Evolutionary conservation across 2,888 invertebrate genomes (phyloP), one percentile per base, ranked within the genome.

Genomic region (Orthonychiurus folsomi): DNA sequence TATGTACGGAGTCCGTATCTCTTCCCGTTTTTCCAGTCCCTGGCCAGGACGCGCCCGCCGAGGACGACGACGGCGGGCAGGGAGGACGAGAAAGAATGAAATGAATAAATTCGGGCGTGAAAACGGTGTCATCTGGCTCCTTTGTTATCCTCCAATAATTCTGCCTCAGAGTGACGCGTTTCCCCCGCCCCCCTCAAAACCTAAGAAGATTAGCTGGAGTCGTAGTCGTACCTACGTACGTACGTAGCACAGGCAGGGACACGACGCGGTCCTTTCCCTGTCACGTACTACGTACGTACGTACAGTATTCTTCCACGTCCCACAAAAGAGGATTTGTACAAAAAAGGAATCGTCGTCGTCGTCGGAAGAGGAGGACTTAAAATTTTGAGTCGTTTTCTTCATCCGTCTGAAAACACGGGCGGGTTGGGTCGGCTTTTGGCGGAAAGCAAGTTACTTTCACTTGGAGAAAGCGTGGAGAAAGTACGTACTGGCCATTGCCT

Each of bases 81-180:
- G 59, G 48, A n/a, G 23, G 26, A 28, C 3, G 57, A 12, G 37
- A 37, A 50, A 50, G 59, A 59, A 59, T 20, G 47, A 50, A 59
- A 59, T 59, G 59, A 59, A 59, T 59, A 59, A 59, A 59, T 59
- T 59, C 37, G 37, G 48, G 59, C 59, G 59, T 59, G 59, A 59
- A 59, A 59, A 59, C 59, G 20, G 50, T 59, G 59, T 59, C 59
- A 59, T 59, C 59, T 59, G 48, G 37, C 47, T 50, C 50, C 57
- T 47, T 48, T 59, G 50, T 56, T 28, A 56, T 56, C 56, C 56
- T 56, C 56, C 56, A 56, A 28, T 56, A 56, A 56, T 26, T 56
- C 56, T 55, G n/a, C 21, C 21, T 23, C 20, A 55, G 55, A 26
- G 56, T 27, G 12, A 28, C 56, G 27, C 28, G 5, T 24, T 24